Conservation (phyloP, 2,888 invertebrate genomes). For the Drosophila silvestris region DNA sequence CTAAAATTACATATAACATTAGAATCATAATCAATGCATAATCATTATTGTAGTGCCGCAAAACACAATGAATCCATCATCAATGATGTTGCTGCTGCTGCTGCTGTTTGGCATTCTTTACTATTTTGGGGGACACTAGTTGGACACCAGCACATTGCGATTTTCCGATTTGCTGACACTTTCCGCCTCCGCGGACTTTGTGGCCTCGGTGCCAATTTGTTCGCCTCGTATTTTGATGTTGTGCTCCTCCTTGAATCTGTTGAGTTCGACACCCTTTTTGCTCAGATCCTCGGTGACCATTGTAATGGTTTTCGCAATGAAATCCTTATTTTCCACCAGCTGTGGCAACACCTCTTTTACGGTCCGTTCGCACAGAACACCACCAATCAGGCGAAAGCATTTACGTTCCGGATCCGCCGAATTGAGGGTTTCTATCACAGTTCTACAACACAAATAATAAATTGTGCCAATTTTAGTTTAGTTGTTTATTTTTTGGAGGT, state of each 20-base stretch:
- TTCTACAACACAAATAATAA: slow-evolving; percentile 87
- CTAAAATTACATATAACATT: slow-evolving; percentile 78
- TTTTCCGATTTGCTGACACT: slow-evolving; percentile 83
- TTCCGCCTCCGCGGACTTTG: slow-evolving; percentile 66
- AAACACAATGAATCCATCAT: slow-evolving; percentile 39
- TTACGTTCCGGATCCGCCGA: slow-evolving; percentile 93
- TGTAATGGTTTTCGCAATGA: slow-evolving; percentile 92
- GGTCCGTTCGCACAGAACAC: slow-evolving; percentile 95
- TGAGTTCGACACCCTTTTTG: slow-evolving; percentile 95
- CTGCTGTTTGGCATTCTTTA: slow-evolving; percentile 32
- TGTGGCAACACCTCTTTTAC: slow-evolving; percentile 96
- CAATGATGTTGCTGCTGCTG: slow-evolving; percentile 56
- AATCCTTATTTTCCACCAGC: slow-evolving; percentile 91
- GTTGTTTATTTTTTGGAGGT: slow-evolving; percentile 64
- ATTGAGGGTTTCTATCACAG: slow-evolving; percentile 96
- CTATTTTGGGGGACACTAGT: slow-evolving; percentile 55
- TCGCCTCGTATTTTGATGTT: slow-evolving; percentile 93
- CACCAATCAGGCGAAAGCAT: slow-evolving; percentile 97
- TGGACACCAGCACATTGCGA: slow-evolving; percentile 87
- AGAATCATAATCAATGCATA: slow-evolving; percentile 67
- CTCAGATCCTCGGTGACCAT: slow-evolving; percentile 92
- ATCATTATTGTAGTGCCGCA: slow-evolving; percentile 49
- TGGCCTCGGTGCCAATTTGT: slow-evolving; percentile 85
- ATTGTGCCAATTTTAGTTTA: slow-evolving; percentile 10
- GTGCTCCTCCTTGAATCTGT: slow-evolving; percentile 95